Conservation (phyloP, 2,888 invertebrate species). For the Julus scandinavius region DNA sequence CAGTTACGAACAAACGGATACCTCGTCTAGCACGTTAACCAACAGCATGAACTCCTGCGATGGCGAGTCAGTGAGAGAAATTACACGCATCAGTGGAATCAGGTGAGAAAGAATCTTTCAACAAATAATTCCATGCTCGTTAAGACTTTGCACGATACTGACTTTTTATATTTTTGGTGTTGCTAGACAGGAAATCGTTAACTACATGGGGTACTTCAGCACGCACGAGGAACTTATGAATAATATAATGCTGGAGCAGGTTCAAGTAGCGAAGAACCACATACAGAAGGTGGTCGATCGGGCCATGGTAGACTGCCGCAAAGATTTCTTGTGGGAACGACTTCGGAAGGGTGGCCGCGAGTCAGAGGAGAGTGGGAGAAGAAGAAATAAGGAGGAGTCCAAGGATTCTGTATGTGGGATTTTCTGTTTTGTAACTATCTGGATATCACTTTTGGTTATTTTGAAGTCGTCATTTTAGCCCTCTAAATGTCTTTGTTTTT, state of each 20-base stretch:
- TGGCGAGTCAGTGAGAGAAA: conserved; percentile 17
- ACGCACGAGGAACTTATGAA: conserved; percentile 70
- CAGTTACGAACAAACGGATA: conserved; percentile 32
- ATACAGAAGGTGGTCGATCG: conserved; percentile 73
- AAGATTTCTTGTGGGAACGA: conserved; percentile 78
- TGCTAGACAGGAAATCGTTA: conserved; percentile 72
- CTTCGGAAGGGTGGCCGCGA: conserved; percentile 67
- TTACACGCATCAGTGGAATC: conserved; percentile 45
- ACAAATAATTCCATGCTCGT: not conserved
- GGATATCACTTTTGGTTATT: not conserved
- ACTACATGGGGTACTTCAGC: conserved; percentile 77
- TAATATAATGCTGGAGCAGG: conserved; percentile 67
- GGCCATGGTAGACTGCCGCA: conserved; percentile 76
- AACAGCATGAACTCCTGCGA: not conserved
- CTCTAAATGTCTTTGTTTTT: conserved; percentile 21
- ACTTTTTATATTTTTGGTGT: not conserved
- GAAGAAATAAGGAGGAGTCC: conserved; percentile 61
- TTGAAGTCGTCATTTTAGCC: not conserved
- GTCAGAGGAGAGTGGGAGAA: conserved; percentile 59
- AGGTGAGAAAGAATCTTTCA: not conserved
- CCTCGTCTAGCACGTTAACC: not conserved
- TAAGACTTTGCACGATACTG: not conserved
- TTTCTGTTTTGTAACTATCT: not conserved
- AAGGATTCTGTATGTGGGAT: conserved; percentile 60
- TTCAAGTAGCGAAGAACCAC: conserved; percentile 70